Percentiles rank a stretch among this genome's conserved stretches.
Evolutionary conservation across 2,888 invertebrate genomes (phyloP).

Genomic region (Ectemnius continuus): DNA sequence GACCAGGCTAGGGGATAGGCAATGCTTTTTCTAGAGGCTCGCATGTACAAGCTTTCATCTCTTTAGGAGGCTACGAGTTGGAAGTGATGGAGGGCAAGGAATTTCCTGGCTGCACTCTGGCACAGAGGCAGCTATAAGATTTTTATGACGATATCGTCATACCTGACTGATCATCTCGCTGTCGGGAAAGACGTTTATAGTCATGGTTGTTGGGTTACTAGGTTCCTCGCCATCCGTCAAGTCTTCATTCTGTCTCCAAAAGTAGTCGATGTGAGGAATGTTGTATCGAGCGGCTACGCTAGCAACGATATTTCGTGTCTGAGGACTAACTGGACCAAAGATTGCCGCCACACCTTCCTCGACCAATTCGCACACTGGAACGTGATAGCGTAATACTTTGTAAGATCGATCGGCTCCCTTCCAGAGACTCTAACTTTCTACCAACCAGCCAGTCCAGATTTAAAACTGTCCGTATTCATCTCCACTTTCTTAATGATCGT

Average conservation of each 20-base stretch:
- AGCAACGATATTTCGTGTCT: constrained; percentile 91
- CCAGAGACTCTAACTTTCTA: neutral
- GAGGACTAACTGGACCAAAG: constrained; percentile 93
- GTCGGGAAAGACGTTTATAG: constrained; percentile 86
- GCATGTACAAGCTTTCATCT: no score
- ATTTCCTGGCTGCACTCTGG: no score
- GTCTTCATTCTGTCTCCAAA: constrained; percentile 81
- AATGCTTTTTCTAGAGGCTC: no score
- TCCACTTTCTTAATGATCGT: constrained; percentile 59
- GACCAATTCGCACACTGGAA: constrained; percentile 89
- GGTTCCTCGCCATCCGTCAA: constrained; percentile 15
- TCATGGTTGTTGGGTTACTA: constrained; percentile 64
- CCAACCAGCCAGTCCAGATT: constrained; percentile 55
- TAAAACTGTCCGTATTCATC: constrained; percentile 69
- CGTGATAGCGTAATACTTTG: no score
- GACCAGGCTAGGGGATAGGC: no score
- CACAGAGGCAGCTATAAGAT: no score
- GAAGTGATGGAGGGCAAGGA: no score
- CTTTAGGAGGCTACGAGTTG: no score
- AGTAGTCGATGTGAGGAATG: constrained; percentile 91
- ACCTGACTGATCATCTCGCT: constrained; percentile 63
- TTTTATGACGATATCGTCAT: constrained; percentile 5
- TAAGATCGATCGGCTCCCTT: no score
- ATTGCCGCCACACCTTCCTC: constrained; percentile 94
- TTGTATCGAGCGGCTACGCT: constrained; percentile 90